A percentile compares a stretch with the other conserved stretches of the same genome.
Conservation (phyloP, 2,797 vertebrate species). For the Mormyrus hasselquistii region DNA sequence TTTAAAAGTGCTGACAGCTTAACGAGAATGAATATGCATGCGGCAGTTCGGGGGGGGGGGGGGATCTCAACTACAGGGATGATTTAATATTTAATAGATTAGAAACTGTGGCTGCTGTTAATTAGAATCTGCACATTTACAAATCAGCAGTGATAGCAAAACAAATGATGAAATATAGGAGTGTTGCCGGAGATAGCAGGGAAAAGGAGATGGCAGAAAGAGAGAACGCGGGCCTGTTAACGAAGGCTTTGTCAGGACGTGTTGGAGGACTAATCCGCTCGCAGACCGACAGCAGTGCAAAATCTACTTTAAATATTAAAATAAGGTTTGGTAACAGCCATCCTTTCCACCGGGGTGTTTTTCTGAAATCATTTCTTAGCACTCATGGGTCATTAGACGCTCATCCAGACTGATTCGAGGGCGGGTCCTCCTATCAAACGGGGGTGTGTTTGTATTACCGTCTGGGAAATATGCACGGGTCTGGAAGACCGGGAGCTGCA, state of each 20-base stretch:
- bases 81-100: conserved; percentile 98
- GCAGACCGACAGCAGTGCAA: conserved; percentile 78
- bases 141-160: conserved; percentile 99
- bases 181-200: conserved; percentile 76
- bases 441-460: conserved; percentile 62
- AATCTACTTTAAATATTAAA: conserved; percentile 99
- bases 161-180: conserved; percentile 99
- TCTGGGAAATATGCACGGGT: conserved; percentile 56
- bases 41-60: conserved; percentile 76
- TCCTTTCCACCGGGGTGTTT: conserved; percentile 73
- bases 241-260: conserved; percentile 91
- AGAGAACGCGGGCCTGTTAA: conserved; percentile 98
- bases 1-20: conserved; percentile 82
- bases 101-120: conserved; percentile 90
- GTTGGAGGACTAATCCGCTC: conserved; percentile 97
- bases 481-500: conserved; percentile 49
- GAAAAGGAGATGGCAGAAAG: conserved; percentile 97
- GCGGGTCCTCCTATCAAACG: conserved; percentile 80
- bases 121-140: conserved; percentile 99
- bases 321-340: conserved; percentile 91
- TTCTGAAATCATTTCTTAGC: conserved; percentile 97
- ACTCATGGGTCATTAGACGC: conserved; percentile 94
- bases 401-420: conserved; percentile 76
- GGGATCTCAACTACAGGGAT: conserved; percentile 89
- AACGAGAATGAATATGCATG: conserved; percentile 86